phyloP scores from a whole-genome alignment of 2,888 invertebrate species.

The Baronia brevicornis region DNA sequence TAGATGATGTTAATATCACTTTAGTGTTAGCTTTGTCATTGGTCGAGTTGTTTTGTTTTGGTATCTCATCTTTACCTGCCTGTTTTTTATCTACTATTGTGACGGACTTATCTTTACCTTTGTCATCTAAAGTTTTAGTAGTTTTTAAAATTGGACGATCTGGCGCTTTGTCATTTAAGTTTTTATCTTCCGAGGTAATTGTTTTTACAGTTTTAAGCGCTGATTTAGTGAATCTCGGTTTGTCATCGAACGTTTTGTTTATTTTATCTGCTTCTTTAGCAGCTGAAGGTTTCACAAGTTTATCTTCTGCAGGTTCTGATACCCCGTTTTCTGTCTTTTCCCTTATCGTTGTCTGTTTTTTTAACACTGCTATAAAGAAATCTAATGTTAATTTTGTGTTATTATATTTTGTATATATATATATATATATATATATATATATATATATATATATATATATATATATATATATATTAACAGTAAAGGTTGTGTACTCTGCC shows the following conservation, averaged over 20 bases:
- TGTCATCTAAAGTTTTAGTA: slow-evolving; percentile 62
- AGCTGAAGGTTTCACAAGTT: slow-evolving; percentile 57
- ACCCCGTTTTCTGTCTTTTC: slow-evolving; percentile 60
- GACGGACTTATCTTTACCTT: slow-evolving; percentile 59
- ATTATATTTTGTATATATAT: too few relatives aligned
- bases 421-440: too few relatives aligned
- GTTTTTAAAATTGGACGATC: slow-evolving; percentile 52
- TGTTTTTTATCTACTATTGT: slow-evolving; percentile 56
- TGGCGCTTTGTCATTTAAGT: slow-evolving; percentile 34
- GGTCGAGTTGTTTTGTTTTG: slow-evolving; percentile 21
- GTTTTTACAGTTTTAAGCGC: slow-evolving; percentile 29
- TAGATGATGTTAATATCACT: slow-evolving; percentile 28
- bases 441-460: too few relatives aligned
- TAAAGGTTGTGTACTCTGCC: too few relatives aligned
- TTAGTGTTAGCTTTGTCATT: slow-evolving; percentile 36
- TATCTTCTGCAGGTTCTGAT: slow-evolving; percentile 51
- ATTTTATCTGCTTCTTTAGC: slow-evolving; percentile 53
- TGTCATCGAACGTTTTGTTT: slow-evolving; percentile 45
- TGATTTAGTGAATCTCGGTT: slow-evolving; percentile 53
- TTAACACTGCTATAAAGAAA: slow-evolving; percentile 60
- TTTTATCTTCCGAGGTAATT: slow-evolving; percentile 40
- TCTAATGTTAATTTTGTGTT: too few relatives aligned
- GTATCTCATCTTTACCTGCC: slow-evolving; percentile 31
- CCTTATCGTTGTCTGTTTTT: slow-evolving; percentile 63
- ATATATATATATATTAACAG: too few relatives aligned